These are phyloP conservation scores for Lepus townsendii DNA, from an alignment of 2,797 vertebrate genomes.

Conservation along the genomic window DNA sequence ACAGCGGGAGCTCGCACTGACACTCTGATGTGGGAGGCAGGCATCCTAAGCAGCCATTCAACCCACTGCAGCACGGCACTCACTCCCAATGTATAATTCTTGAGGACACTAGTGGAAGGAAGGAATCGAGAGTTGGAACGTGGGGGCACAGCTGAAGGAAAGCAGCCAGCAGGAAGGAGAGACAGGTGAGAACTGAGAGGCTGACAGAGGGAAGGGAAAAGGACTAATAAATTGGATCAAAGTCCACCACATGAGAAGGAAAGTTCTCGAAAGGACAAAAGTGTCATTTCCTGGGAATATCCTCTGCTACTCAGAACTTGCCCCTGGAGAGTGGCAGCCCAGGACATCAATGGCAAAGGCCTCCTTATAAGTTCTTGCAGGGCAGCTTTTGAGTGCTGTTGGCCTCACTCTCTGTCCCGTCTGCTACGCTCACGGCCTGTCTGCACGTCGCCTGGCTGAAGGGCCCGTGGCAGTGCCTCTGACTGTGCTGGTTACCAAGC, in stretches of 20 bases:
- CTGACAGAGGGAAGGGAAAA: not conserved
- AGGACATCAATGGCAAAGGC: not conserved
- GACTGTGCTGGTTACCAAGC: not conserved
- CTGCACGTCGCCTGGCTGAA: not conserved
- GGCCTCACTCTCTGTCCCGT: not conserved
- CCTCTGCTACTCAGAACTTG: not conserved
- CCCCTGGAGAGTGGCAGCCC: not conserved
- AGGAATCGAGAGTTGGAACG: not conserved
- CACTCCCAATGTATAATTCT: not conserved
- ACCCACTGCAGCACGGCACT: too few relatives aligned
- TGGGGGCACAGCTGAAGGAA: not conserved
- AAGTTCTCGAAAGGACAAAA: not conserved
- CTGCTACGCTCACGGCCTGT: fast-evolving
- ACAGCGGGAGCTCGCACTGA: too few relatives aligned
- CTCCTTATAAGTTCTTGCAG: not conserved
- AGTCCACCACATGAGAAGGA: not conserved
- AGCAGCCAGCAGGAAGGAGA: not conserved
- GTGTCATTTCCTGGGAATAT: not conserved
- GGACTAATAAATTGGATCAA: not conserved
- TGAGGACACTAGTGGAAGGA: not conserved
- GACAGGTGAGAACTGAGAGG: not conserved
- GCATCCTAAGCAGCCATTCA: too few relatives aligned
- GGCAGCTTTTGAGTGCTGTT: not conserved
- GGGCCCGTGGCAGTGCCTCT: not conserved
- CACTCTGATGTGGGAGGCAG: too few relatives aligned